Evolutionary conservation across 2,888 invertebrate genomes (phyloP).

Genomic region (Lasius fuliginosus): DNA sequence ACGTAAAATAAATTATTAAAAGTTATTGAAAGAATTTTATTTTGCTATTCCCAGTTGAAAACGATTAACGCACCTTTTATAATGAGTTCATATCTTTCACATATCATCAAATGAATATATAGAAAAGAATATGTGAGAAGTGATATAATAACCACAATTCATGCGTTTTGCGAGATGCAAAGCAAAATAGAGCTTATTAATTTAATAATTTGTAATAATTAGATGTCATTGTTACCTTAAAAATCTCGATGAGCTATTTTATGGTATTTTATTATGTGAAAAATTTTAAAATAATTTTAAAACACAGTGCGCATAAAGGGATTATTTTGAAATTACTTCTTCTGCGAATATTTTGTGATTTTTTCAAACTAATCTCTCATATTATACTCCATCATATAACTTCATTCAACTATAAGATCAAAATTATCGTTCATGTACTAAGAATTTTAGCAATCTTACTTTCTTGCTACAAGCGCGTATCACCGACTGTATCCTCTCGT

Average conservation of each 20-base stretch:
- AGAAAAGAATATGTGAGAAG: background rate
- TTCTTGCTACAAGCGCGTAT: background rate
- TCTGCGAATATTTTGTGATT: background rate
- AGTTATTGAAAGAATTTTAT: background rate
- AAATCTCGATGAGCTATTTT: background rate
- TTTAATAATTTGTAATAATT: background rate
- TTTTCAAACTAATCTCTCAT: background rate
- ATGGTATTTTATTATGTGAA: background rate
- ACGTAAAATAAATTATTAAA: background rate
- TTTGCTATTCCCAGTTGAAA: background rate
- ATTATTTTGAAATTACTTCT: background rate
- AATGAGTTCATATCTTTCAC: background rate
- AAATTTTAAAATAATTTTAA: background rate
- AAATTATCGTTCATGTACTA: background rate
- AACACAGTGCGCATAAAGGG: too few species aligned
- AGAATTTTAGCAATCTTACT: constrained; percentile 7
- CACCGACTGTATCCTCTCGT: constrained; percentile 22
- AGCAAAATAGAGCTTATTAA: background rate
- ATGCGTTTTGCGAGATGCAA: background rate
- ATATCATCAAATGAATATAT: background rate
- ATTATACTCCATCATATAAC: background rate
- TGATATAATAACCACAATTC: background rate
- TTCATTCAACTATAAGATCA: background rate
- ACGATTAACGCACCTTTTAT: background rate
- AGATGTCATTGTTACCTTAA: background rate